Percentiles rank a stretch among this genome's conserved stretches.
Evolutionary conservation across 2,797 vertebrate genomes (phyloP).

Genomic region (Capromys pilorides): DNA sequence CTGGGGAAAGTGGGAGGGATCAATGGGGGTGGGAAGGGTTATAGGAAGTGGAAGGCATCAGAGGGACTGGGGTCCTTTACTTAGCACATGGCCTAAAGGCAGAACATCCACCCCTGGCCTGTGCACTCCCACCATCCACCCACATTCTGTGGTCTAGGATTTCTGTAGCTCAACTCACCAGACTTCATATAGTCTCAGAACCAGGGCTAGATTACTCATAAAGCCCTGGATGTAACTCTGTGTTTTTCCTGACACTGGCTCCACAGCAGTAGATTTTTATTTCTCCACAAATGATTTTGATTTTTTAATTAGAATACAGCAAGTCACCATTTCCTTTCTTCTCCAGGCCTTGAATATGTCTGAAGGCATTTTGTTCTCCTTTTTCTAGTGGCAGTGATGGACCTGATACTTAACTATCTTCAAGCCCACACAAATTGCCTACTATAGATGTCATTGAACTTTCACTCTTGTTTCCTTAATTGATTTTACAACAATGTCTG

Average conservation of each 20-base stretch:
- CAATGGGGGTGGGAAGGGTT: background rate
- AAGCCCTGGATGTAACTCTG: background rate
- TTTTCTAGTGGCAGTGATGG: background rate
- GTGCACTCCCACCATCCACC: background rate
- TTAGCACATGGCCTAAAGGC: background rate
- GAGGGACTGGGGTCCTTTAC: background rate
- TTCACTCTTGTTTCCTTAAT: background rate
- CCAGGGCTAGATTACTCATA: background rate
- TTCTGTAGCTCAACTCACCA: background rate
- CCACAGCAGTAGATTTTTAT: background rate
- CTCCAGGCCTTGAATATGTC: background rate
- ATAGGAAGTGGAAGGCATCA: background rate
- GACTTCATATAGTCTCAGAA: background rate
- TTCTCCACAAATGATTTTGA: background rate
- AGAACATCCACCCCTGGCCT: background rate
- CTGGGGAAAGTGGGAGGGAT: background rate
- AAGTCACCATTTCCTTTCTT: background rate
- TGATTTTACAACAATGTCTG: background rate
- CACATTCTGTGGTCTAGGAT: background rate
- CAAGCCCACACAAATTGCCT: background rate
- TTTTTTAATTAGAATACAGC: constrained; percentile 9
- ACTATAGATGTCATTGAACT: background rate
- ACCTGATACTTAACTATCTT: background rate
- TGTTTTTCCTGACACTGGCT: background rate
- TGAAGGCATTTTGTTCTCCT: background rate